These are phyloP conservation scores for Coregonus suidteri DNA, from an alignment of 2,797 vertebrate genomes.

Conservation along the genomic window DNA sequence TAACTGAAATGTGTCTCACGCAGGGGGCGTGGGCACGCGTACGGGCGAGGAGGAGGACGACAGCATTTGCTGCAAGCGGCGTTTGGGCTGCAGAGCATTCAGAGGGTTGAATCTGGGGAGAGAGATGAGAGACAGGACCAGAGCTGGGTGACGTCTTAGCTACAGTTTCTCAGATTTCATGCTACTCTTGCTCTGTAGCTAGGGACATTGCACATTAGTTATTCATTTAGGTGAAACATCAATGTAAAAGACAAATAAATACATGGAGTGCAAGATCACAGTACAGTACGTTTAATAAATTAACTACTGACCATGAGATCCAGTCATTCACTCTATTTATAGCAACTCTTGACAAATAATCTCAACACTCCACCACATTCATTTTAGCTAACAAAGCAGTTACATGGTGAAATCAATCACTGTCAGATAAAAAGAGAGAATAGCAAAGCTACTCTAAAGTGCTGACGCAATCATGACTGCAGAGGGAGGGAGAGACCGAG, in stretches of 20 bases:
- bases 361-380: constrained; percentile 1
- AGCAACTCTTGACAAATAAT: no score
- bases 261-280: not conserved
- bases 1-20: constrained; percentile 73
- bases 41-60: constrained; percentile 58
- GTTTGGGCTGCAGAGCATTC: constrained; percentile 80
- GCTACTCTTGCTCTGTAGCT: not conserved
- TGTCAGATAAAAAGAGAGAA: constrained; percentile 3
- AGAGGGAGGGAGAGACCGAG: not conserved
- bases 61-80: constrained; percentile 76
- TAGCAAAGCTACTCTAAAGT: constrained; percentile 15
- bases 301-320: not conserved
- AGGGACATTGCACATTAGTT: not conserved
- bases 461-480: constrained; percentile 26
- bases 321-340: no score
- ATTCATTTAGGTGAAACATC: not conserved
- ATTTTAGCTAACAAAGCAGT: constrained; percentile 18
- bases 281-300: not conserved
- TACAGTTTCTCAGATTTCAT: not conserved
- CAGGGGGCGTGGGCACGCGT: constrained; percentile 62
- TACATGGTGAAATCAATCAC: constrained; percentile 24
- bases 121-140: constrained; percentile 54
- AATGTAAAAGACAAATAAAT: not conserved
- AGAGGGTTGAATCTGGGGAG: constrained; percentile 81
- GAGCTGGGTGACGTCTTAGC: constrained; percentile 33